Base-by-base conservation (phyloP, 2,797 vertebrate species). In the Salarias fasciatus region DNA sequence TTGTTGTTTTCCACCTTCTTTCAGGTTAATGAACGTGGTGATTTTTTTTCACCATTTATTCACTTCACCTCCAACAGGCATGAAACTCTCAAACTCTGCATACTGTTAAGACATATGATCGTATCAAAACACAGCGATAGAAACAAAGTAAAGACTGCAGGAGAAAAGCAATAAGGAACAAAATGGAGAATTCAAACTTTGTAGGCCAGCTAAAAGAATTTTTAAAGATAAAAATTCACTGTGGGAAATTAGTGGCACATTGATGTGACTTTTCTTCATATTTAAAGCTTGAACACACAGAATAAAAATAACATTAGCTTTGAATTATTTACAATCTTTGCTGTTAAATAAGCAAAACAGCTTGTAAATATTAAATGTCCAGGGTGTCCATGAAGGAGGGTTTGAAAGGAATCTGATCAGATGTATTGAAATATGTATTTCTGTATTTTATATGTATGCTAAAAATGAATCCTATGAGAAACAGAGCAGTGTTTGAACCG, bases 231-330 rank as follows among this genome's bases (percentile, higher is more conserved):
- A 66, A 65, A 38, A 42, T 37, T 53, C 57, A 33, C 62, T 31
- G 38, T 36, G 49, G 71, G 29, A 62, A 74, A 58, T 59, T 18
- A 30, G 42, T 38, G 53, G 52, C 57, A 70, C 48, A 59, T 6
- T 11, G 48, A 42, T 29, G 5, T 24, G 2, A 2, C 2, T 2
- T 24, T 24, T 24, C 18, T 24, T 24, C 2, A 24, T 64, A 49
- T 71, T 63, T 80, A 55, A 79, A 72, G 63, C 31, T 37, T 40
- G 41, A 73, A 74, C 51, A 71, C 40, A 62, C 30, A 45, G 54
- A 75, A 71, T 71, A 57, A 58, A 61, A 72, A 65, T 46, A 37
- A 73, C 11, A 24, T 37, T 9, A 57, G 18, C 29, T 40, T 40
- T 68, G 58, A 61, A 64, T 71, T 51, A 73, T 54, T 70, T 29